phyloP scores from a whole-genome alignment of 2,888 invertebrate species.

The Chaetogeoica ovagalla region DNA sequence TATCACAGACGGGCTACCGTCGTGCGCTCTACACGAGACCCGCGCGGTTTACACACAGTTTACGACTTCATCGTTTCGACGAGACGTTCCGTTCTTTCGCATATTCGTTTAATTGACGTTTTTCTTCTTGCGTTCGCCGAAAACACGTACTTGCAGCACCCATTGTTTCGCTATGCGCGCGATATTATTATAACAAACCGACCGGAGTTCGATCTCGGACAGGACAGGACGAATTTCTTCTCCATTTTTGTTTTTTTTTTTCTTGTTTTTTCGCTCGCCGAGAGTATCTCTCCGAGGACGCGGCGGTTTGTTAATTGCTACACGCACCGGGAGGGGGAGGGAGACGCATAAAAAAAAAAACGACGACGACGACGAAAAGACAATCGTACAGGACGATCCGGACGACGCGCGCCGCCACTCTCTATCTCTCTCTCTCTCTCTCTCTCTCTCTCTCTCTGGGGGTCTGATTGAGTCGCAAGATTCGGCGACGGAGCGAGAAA shows the following conservation, averaged over 20 bases:
- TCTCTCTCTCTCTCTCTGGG: no score
- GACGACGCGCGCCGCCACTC: constrained; percentile 17
- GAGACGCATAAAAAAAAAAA: background rate
- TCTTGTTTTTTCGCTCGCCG: background rate
- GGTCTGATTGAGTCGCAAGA: constrained; percentile 44
- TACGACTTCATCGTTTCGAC: constrained; percentile 18
- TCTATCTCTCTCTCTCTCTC: no score
- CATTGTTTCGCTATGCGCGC: no score
- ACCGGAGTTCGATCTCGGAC: no score
- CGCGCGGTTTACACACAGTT: no score
- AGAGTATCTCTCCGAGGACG: no score
- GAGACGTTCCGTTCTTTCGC: background rate
- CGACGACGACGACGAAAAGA: background rate
- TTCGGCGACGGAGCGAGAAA: background rate
- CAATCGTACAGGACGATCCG: constrained; percentile 19
- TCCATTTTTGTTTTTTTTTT: background rate
- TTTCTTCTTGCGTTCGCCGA: constrained; percentile 3
- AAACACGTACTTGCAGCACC: constrained; percentile 7
- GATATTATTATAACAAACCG: no score
- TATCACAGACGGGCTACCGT: constrained; percentile 19
- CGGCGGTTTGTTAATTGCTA: background rate
- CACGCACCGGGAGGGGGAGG: no score
- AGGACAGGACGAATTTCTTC: background rate
- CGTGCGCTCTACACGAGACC: background rate
- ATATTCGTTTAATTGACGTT: background rate